These are phyloP conservation scores for Melipona bicolor DNA, from an alignment of 2,888 invertebrate genomes.

Conservation along the genomic window DNA sequence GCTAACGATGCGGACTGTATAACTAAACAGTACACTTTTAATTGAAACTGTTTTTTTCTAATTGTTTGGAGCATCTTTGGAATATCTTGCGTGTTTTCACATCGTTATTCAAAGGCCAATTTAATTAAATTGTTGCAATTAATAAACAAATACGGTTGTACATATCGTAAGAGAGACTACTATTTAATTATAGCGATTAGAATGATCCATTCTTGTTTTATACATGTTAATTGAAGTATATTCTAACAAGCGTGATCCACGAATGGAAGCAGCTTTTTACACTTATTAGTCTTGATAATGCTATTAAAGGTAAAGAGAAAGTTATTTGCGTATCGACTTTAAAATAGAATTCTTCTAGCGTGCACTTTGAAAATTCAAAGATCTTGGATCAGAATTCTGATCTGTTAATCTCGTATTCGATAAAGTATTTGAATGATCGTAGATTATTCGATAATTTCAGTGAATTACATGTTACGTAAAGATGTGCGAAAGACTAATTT, in stretches of 20 bases:
- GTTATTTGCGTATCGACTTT: background rate
- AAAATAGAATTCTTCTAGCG: background rate
- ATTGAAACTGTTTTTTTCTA: background rate
- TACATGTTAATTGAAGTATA: background rate
- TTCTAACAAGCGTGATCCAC: background rate
- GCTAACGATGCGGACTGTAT: background rate
- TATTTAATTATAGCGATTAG: background rate
- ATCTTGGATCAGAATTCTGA: background rate
- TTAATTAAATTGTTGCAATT: background rate
- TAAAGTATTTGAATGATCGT: background rate
- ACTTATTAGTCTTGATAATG: no score
- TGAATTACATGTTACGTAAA: no score
- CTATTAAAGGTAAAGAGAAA: background rate
- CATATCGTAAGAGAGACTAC: background rate
- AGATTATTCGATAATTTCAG: no score
- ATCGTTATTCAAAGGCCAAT: background rate
- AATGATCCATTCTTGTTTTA: background rate
- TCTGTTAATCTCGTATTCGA: background rate
- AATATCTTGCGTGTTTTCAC: constrained; percentile 11
- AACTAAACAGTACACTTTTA: constrained; percentile 18
- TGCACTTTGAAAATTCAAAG: background rate
- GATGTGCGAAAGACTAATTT: no score
- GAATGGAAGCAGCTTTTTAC: background rate
- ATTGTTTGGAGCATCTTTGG: background rate
- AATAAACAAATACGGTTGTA: background rate